phyloP scores from a whole-genome alignment of 1,140 invertebrate genomes.

The Leptopilina boulardi region DNA sequence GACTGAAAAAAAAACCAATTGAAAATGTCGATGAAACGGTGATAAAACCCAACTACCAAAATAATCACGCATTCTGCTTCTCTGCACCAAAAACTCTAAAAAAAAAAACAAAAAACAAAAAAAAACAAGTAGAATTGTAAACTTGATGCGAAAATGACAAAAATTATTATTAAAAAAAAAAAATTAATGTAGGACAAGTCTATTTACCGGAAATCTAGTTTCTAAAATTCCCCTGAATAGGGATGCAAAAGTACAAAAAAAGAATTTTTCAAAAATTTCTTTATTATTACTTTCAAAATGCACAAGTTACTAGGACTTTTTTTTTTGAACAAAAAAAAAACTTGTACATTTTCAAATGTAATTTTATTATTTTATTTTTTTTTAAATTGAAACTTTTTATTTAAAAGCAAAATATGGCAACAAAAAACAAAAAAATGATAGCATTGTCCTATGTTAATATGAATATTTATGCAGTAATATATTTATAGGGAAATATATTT shows the following conservation, averaged over 20 bases:
- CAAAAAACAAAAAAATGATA: neutral
- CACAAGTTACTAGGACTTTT: slow-evolving; percentile 16
- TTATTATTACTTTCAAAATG: slow-evolving; percentile 5
- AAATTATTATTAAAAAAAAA: neutral
- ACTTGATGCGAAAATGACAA: neutral
- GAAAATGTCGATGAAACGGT: neutral
- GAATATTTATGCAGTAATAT: slow-evolving; percentile 22
- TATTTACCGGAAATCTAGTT: neutral
- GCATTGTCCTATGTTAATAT: slow-evolving; percentile 18
- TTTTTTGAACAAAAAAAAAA: neutral
- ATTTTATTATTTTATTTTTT: neutral
- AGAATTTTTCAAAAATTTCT: neutral
- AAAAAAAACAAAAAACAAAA: too few relatives aligned
- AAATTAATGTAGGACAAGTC: slow-evolving; percentile 30
- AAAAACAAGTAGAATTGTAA: neutral
- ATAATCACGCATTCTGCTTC: slow-evolving; percentile 23
- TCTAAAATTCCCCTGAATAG: neutral
- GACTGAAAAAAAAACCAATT: neutral
- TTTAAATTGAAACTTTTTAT: neutral
- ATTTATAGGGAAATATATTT: slow-evolving; percentile 16
- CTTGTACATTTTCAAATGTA: slow-evolving; percentile 13
- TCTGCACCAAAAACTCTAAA: slow-evolving; percentile 27
- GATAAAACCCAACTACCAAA: neutral
- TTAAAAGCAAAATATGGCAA: neutral
- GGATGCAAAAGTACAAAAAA: slow-evolving; percentile 27